Evolutionary conservation across 2,113 vertebrate species (phyloP), one percentile per base, ranked within the genome.

Genomic region (Hymenochirus boettgeri): DNA sequence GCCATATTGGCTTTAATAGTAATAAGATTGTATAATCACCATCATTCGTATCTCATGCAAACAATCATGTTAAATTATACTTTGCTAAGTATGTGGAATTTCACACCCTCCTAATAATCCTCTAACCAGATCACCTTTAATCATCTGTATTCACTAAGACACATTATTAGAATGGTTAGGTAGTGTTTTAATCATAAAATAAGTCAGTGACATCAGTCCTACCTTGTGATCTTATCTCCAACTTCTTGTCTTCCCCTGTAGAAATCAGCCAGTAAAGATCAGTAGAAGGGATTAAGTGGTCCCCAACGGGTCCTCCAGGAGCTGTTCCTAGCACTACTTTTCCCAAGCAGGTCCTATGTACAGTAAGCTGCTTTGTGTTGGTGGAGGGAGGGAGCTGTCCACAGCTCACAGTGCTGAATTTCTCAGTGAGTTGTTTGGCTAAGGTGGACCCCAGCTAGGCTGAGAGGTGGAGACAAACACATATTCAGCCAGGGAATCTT

Each of bases 391-490:
- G 57, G 56, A 69, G 56, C 65, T 69, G 57, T 69, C 65, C 57
- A 24, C 39, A 57, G 53, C 53, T 22, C 37, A 48, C 47, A 4
- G 56, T 69, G 65, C 65, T 69, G 65, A 69, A 66, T 7, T 4
- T 10, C 29, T 39, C 47, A 51, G 29, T 50, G 46, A 67, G 21
- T 58, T 59, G 65, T 69, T 69, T 69, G 48, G 47, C 57, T 69
- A 53, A 69, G 65, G 65, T 69, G 65, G 65, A 69, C 51, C 54
- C 55, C 42, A 65, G 63, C 22, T 15, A 65, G 62, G 26, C 19
- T 11, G 64, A 48, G 64, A 59, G 64, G 64, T 42, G 64, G 64
- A 67, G 64, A 67, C 63, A 66, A 51, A 66, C 55, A 56, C 52
- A 67, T 66, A 19, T 33, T 58, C 55, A 67, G 64, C 55, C 64